Evolutionary conservation across 2,888 invertebrate genomes (phyloP).

Genomic region (Drosophila phalerata): DNA sequence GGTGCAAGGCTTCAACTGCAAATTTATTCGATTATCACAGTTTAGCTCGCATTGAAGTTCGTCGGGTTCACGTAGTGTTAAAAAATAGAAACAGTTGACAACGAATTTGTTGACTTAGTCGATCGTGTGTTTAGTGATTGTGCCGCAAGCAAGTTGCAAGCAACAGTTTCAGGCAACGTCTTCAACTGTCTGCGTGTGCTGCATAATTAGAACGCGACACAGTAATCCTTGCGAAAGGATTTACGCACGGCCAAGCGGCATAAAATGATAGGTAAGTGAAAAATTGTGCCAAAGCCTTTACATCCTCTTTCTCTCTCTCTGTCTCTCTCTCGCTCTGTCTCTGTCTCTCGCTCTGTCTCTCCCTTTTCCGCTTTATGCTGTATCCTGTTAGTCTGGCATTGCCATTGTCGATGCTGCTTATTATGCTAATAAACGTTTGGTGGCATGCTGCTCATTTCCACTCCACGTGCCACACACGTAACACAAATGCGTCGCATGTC

Average conservation of each 20-base stretch:
- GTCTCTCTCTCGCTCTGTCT: too few relatives aligned
- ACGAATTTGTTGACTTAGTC: constrained; percentile 4
- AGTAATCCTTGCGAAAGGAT: constrained; percentile 71
- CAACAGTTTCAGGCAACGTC: constrained; percentile 23
- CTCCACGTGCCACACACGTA: constrained; percentile 39
- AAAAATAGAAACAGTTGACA: neutral
- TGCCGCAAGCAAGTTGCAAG: constrained; percentile 15
- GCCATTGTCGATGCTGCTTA: constrained; percentile 42
- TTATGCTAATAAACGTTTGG: constrained; percentile 65
- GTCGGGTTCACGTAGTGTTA: constrained; percentile 12
- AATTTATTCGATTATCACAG: constrained; percentile 28
- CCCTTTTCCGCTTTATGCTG: neutral
- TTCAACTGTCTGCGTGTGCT: constrained; percentile 21
- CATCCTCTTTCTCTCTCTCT: too few relatives aligned
- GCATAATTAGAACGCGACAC: constrained; percentile 51
- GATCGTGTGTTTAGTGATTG: constrained; percentile 3
- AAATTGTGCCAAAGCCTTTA: constrained; percentile 14
- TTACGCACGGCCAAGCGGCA: constrained; percentile 73
- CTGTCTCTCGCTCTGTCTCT: too few relatives aligned
- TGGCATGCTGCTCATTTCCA: constrained; percentile 55
- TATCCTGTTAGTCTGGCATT: constrained; percentile 8
- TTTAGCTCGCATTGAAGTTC: constrained; percentile 2
- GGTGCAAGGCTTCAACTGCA: constrained; percentile 26
- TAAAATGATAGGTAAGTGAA: constrained; percentile 80
- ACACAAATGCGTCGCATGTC: constrained; percentile 13